These are phyloP conservation scores for Drosophila grimshawi DNA, from an alignment of 1,140 invertebrate genomes.

Conservation along the genomic window DNA sequence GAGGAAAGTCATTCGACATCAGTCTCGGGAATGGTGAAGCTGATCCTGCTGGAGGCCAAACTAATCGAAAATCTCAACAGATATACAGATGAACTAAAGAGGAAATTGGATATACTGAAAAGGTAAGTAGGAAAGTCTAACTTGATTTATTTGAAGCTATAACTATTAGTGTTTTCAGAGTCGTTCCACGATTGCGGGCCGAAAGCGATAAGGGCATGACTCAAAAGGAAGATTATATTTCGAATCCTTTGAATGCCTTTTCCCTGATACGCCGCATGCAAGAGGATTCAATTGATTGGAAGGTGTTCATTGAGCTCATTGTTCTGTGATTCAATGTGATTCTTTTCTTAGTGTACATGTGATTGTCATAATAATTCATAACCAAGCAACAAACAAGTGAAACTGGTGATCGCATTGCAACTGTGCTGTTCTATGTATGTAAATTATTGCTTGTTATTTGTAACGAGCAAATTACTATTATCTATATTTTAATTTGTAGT, in stretches of 20 bases:
- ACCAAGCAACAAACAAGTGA: no score
- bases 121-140: slow-evolving; percentile 24
- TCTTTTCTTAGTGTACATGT: no score
- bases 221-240: slow-evolving; percentile 85
- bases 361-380: no score
- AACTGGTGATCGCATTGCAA: neutral
- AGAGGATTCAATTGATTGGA: slow-evolving; percentile 58
- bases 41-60: slow-evolving; percentile 92
- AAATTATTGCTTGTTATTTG: neutral
- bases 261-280: slow-evolving; percentile 60
- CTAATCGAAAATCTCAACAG: slow-evolving; percentile 92
- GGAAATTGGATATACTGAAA: slow-evolving; percentile 44
- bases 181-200: slow-evolving; percentile 85
- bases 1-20: slow-evolving; percentile 86
- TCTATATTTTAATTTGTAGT: slow-evolving; percentile 86
- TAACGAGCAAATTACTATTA: neutral
- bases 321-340: no score
- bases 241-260: slow-evolving; percentile 59
- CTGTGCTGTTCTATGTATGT: neutral
- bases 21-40: slow-evolving; percentile 92
- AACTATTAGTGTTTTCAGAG: neutral
- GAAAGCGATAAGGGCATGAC: slow-evolving; percentile 90
- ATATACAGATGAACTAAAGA: slow-evolving; percentile 87
- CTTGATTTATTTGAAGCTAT: no score
- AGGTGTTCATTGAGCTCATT: slow-evolving; percentile 34